Evolutionary conservation across 2,113 vertebrate genomes (phyloP), one percentile per base, ranked within the genome.

Genomic region (Ascaphus truei): DNA sequence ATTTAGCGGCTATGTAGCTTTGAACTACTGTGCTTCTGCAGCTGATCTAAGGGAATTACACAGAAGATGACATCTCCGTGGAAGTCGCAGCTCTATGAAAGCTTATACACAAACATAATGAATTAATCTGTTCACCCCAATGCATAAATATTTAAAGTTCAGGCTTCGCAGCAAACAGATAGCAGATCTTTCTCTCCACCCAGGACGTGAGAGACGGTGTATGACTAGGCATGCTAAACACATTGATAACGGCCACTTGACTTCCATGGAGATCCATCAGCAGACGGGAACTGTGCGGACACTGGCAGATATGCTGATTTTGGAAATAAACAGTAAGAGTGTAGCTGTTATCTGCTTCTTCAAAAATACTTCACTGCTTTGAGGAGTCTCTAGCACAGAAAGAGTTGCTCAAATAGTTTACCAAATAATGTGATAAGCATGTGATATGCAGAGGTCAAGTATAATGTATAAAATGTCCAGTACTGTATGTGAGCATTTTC

Each of bases 71-170:
- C 73, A 83, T 76, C 75, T 81, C 80, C 79, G 15, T 80, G 80
- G 73, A 77, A 77, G 75, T 58, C 68, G 65, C 1, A 63, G 72
- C 41, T 43, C 59, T 45, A 57, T 66, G 74, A 79, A 80, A 3
- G 0, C 72, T 75, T 68, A 3, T 72, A 52, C 22, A 25, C 29
- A 71, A 76, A 76, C 68, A 75, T 74, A 82, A 82, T 72, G 69
- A 76, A 80, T 78, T 62, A 79, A 73, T 51, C 57, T 75, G 68
- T 65, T 75, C 62, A 72, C 75, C n/a, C 55, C 62, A 74, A 7
- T 0, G 6, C 71, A 75, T 82, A 82, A 80, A 78, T 78, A 79
- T 76, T 83, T 81, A 80, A 72, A 75, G 25, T 73, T 79, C 77
- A 73, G 62, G 76, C 67, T 68, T 79, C 62, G 53, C 64, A 74